Evolutionary conservation across 2,113 vertebrate genomes (phyloP), one percentile per base, ranked within the genome.

Genomic region (Calcarius ornatus): DNA sequence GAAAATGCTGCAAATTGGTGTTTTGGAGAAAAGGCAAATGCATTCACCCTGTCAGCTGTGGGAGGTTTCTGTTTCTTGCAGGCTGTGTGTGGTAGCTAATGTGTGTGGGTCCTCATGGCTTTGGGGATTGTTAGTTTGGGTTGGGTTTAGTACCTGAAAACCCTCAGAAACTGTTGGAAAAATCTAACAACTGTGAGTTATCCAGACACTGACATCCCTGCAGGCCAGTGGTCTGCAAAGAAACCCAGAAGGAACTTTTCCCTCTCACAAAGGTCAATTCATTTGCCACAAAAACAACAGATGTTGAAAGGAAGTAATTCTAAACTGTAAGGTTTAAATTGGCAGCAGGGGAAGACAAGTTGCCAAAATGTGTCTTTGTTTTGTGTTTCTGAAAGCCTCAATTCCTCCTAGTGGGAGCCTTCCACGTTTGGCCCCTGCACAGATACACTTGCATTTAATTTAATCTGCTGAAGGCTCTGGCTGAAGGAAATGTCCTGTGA

Each of bases 311-410:
- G 81, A 72, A 90, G 86, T 72, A 4, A 71, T 88, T 61, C 50
- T 33, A 82, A 87, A 69, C 50, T 53, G 43, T 23, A 57, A 60
- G 68, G 38, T 76, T 86, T 66, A 56, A 86, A 59, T 79, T 94
- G 81, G 64, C 83, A 85, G 73, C 70, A 38, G 48, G 48, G 35
- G 48, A 90, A 54, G 85, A 89, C 10, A 40, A 65, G 79, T 77
- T 95, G 83, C 92, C 88, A 96, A 94, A 77, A 65, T n/a, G 27
- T 61, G 43, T 70, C 89, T 90, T 92, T 84, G 80, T 47, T 93
- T 86, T 92, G 86, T 84, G 51, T 80, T 84, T 76, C 90, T 91
- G 85, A 73, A 91, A 96, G 64, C 64, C 53, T 92, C 50, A 23
- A 0, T 65, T 93, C 57, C 60, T 90, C 54, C 80, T 86, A 11